Evolutionary conservation across 2,888 invertebrate genomes (phyloP), one percentile per base, ranked within the genome.

Genomic region (Nomada flava): DNA sequence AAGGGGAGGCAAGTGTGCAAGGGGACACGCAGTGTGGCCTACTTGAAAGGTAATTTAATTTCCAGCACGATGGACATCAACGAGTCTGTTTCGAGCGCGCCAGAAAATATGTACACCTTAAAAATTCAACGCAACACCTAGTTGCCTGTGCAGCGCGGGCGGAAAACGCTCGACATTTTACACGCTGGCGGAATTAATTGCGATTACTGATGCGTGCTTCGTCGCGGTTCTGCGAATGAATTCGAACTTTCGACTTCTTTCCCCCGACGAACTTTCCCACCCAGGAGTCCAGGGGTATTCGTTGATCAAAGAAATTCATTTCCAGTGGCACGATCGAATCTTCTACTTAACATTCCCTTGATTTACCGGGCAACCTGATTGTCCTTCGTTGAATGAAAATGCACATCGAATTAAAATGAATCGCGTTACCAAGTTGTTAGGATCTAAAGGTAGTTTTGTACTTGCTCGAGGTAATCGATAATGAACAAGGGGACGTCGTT

Each of bases 31-130:
- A 7, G 57, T 10, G 15, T 10, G 57, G 57, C 57, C 42, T 59
- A 23, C 62, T 67, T 71, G 60, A 69, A 76, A 73, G 76, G 69
- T 83, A 83, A 83, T 83, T 73, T 70, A 47, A 76, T 83, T 80
- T 69, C 76, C 68, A 72, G 20, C 57, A 47, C 68, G 72, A 72
- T 76, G 74, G 82, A 75, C 82, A 78, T 72, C 75, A 78, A 75
- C 81, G 71, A 75, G 64, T 57, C 57, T 52, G 78, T 78, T 82
- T 83, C 67, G 67, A 81, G 15, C 81, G 47, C 26, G 23, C 18
- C 44, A 23, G 63, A 63, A 76, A 80, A 83, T 68, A 82, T 60
- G 70, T 62, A 57, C 55, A 59, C 29, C 62, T 82, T 70, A 75
- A 82, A 79, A 82, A 82, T 79, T 79, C 75, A 79, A 70, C 74